Evolutionary conservation across 1,140 invertebrate species (phyloP).

Genomic region (Stratiolaelaps scimitus): DNA sequence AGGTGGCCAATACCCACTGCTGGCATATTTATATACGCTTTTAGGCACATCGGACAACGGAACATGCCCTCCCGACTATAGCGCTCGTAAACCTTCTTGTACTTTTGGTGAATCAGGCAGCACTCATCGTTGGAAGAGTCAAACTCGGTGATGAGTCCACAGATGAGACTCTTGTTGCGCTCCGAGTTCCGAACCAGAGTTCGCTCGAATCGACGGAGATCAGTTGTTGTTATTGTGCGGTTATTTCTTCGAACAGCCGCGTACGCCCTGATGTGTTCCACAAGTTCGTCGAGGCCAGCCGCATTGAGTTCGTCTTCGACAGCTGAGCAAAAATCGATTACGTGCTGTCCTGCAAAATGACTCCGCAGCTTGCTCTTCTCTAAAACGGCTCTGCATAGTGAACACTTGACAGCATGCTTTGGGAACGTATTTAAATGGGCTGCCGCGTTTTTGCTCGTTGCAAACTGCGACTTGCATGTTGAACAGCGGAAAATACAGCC

Average conservation of each 20-base stretch:
- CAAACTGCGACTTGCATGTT: constrained; percentile 13
- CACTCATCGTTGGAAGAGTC: not conserved
- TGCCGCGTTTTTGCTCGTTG: constrained; percentile 17
- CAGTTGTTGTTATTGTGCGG: not conserved
- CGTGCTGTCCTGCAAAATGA: constrained; percentile 11
- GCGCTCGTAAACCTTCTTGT: constrained; percentile 19
- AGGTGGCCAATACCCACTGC: constrained; percentile 2
- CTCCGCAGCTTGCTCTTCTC: constrained; percentile 13
- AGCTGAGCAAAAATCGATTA: not conserved
- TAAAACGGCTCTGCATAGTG: constrained; percentile 1
- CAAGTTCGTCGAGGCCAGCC: constrained; percentile 6
- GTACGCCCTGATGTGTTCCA: constrained; percentile 15
- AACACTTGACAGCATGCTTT: constrained; percentile 10
- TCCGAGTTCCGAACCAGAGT: not conserved
- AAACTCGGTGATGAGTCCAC: constrained; percentile 13
- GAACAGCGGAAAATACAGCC: constrained; percentile 6
- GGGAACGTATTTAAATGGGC: not conserved
- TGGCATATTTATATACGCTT: constrained; percentile 7
- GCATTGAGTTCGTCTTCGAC: constrained; percentile 6
- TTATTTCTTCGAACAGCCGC: constrained; percentile 1
- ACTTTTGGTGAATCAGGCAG: constrained; percentile 14
- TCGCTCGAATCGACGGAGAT: no score
- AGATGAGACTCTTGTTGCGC: constrained; percentile 7
- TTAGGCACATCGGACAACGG: constrained; percentile 12
- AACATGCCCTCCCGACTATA: constrained; percentile 7